phyloP scores from a whole-genome alignment of 2,888 invertebrate genomes.

The Hypselothyrea guttata region DNA sequence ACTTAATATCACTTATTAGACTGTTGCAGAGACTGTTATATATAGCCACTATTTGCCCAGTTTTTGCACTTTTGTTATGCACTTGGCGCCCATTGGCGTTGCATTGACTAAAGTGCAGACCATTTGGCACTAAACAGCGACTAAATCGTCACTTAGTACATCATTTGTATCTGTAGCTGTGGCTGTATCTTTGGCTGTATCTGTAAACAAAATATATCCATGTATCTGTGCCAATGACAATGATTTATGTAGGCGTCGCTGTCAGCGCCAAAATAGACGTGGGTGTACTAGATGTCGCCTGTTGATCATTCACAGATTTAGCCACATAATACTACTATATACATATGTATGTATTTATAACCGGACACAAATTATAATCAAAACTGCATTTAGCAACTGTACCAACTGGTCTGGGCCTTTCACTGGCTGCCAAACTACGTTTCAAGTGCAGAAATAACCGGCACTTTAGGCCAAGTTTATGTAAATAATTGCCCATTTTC shows the following conservation, averaged over 20 bases:
- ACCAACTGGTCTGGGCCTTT: conserved; percentile 16
- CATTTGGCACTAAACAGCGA: conserved; percentile 56
- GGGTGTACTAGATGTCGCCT: conserved; percentile 32
- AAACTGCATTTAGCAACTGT: no score
- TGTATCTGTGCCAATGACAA: conserved; percentile 57
- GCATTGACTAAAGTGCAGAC: conserved; percentile 40
- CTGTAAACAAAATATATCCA: conserved; percentile 28
- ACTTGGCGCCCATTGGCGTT: conserved; percentile 49
- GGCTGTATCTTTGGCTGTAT: conserved; percentile 4
- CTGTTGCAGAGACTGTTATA: no score
- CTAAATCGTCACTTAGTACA: conserved; percentile 37
- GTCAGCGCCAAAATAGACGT: conserved; percentile 35
- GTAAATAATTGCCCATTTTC: no score
- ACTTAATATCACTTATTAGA: no score
- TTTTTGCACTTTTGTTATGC: no score
- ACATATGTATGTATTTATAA: conserved; percentile 8
- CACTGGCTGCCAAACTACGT: conserved; percentile 14
- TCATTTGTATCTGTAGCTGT: conserved; percentile 8
- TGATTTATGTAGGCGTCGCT: conserved; percentile 55
- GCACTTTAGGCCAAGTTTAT: no score
- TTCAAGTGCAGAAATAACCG: no score
- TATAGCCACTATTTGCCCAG: no score
- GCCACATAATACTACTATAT: neutral
- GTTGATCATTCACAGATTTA: conserved; percentile 18
- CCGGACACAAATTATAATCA: conserved; percentile 14